Evolutionary conservation across 2,888 invertebrate genomes (phyloP), one percentile per base, ranked within the genome.

Genomic region (Globia sparganii): DNA sequence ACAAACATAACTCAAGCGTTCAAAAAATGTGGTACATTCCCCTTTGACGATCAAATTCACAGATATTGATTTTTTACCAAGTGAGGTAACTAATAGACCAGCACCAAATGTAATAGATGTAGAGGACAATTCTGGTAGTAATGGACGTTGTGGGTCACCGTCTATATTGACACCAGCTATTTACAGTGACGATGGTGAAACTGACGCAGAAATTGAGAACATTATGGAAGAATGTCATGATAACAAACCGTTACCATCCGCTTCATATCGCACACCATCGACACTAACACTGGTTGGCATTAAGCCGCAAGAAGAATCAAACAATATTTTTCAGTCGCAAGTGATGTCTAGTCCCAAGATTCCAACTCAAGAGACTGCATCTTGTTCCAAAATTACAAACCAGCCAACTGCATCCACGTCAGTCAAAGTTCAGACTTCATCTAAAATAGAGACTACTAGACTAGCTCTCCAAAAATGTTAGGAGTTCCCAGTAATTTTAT

Each of bases 41-140:
- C 66, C 1, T 46, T 70, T 59, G 59, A 65, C 2, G 53, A 37
- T 62, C 31, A 72, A 65, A 61, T 65, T 40, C 37, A 53, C 49
- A 49, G 62, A 64, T 72, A 66, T 72, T 40, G 56, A 70, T 43
- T 58, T 70, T 70, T 70, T 70, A 59, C 70, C 66, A 2, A 66
- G 66, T 66, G 70, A 70, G 58, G 31, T 70, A 70, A 59, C 70
- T 59, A 70, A 70, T 43, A 68, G 67, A 56, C 53, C 67, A 70
- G 1, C 70, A 4, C 28, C 59, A 37, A 59, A 70, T 40, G 56
- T 37, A 56, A 58, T 67, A 68, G 68, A 70, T 40, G 58, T 43
- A 4, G 68, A n/a, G 53, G 68, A 8, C 37, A 6, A 56, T 2
- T 37, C 53, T 68, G 68, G n/a, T 68, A 6, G 68, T 6, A 68